Evolutionary conservation across 2,797 vertebrate species (phyloP).

Genomic region (Acridotheres tristis): DNA sequence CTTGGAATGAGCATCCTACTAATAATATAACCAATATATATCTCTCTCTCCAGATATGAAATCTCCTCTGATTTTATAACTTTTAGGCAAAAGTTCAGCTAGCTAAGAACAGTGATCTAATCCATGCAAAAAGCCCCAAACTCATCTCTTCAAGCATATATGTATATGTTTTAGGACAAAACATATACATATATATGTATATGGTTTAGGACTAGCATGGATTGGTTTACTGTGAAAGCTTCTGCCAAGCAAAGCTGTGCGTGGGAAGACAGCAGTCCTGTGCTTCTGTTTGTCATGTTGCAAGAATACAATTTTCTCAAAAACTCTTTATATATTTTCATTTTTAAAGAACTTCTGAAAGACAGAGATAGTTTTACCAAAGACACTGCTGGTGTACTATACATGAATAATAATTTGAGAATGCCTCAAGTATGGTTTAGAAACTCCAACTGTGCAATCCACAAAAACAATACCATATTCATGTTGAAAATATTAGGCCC

Average conservation of each 20-base stretch:
- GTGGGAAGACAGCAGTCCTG: not conserved
- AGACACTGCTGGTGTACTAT: not conserved
- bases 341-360: not conserved
- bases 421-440: not conserved
- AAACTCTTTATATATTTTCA: not conserved
- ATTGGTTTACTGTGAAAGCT: not conserved
- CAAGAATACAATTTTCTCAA: not conserved
- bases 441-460: not conserved
- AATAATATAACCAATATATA: not conserved
- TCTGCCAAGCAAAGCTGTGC: accelerated
- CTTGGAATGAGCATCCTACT: not conserved
- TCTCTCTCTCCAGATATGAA: not conserved
- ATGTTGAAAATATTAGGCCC: not conserved
- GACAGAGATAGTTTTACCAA: not conserved
- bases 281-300: not conserved
- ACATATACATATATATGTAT: not conserved
- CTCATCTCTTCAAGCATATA: not conserved
- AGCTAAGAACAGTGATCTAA: not conserved
- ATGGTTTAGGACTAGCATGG: not conserved
- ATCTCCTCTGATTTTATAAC: not conserved
- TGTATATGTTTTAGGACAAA: no score
- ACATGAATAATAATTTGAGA: not conserved
- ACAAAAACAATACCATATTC: not conserved
- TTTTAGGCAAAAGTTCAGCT: not conserved
- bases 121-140: not conserved